Evolutionary conservation across 2,797 vertebrate species (phyloP).

Genomic region (Eurystomus glaucurus): DNA sequence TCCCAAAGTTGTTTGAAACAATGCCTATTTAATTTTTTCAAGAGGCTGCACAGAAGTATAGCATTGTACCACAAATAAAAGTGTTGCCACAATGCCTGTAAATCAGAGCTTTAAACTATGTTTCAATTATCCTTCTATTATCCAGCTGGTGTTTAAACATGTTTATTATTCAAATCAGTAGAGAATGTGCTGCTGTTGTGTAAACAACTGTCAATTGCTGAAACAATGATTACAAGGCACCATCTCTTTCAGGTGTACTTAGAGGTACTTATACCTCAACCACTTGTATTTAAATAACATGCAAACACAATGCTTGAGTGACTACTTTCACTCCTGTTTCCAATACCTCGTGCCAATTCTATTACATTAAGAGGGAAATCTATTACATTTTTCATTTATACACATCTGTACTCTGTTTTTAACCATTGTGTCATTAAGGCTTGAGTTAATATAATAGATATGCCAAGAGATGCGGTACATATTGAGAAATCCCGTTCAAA

Average conservation of each 20-base stretch:
- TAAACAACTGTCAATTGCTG: conserved; percentile 92
- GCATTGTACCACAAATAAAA: conserved; percentile 86
- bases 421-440: conserved; percentile 92
- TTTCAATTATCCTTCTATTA: conserved; percentile 97
- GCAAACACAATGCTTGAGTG: conserved; percentile 92
- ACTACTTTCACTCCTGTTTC: conserved; percentile 86
- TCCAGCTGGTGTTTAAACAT: conserved; percentile 92
- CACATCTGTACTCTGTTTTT: conserved; percentile 91
- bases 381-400: conserved; percentile 96
- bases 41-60: conserved; percentile 80
- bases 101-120: conserved; percentile 94
- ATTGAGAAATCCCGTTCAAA: conserved; percentile 81
- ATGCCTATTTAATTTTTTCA: conserved; percentile 78
- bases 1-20: conserved; percentile 80
- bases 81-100: conserved; percentile 84
- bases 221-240: conserved; percentile 93
- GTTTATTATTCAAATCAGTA: conserved; percentile 94
- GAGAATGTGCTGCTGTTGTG: conserved; percentile 89
- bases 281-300: conserved; percentile 95
- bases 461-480: conserved; percentile 76
- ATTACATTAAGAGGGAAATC: conserved; percentile 93
- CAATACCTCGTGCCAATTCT: conserved; percentile 89
- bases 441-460: conserved; percentile 89
- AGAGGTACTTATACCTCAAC: conserved; percentile 91
- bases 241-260: conserved; percentile 90